Conservation (phyloP, 2,888 invertebrate genomes). For the Ferrisia virgata region DNA sequence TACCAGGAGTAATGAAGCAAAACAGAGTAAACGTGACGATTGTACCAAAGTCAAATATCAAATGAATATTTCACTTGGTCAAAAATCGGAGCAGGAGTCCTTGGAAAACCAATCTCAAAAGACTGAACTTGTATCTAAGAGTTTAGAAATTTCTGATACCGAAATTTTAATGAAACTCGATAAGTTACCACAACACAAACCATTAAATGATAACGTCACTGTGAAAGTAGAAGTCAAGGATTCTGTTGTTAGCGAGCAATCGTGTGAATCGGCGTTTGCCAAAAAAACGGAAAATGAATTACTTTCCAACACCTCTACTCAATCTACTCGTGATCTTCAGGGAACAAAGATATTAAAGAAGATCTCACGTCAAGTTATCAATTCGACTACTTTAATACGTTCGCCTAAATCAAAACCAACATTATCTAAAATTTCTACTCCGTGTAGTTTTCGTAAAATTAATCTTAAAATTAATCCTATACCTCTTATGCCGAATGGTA, state of each 20-base stretch:
- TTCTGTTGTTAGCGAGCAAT: too few relatives aligned
- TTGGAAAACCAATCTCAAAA: not conserved
- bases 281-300: not conserved
- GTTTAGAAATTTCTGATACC: not conserved
- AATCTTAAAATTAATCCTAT: not conserved
- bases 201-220: not conserved
- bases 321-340: not conserved
- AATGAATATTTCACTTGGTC: not conserved
- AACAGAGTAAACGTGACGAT: not conserved
- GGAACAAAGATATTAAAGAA: not conserved
- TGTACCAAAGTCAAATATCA: not conserved
- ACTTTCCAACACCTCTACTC: not conserved
- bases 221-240: not conserved
- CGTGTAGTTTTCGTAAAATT: slow-evolving; percentile 5
- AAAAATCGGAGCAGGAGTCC: not conserved
- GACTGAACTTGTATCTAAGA: not conserved
- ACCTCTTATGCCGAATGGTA: not conserved
- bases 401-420: not conserved
- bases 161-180: not conserved
- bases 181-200: not conserved
- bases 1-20: not conserved
- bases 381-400: not conserved
- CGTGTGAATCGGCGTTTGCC: not conserved
- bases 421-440: not conserved
- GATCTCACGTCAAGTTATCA: not conserved